phyloP scores from a whole-genome alignment of 92 coral and sea anemone genomes.

The Palythoa grandis region DNA sequence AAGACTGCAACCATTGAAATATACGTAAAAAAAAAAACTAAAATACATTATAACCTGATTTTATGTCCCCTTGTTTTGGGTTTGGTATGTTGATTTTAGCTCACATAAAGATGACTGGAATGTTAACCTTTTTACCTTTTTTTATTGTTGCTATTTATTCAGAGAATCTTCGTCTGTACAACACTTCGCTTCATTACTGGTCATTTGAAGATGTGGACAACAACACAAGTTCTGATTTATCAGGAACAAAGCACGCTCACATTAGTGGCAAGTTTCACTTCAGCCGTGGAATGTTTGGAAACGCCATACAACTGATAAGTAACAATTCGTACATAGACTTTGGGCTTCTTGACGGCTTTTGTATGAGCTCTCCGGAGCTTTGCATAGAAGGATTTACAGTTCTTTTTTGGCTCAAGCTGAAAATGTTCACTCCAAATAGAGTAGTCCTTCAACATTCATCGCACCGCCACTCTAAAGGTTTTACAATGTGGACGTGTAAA shows the following conservation, averaged over 20 bases:
- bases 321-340: slow-evolving; percentile 65
- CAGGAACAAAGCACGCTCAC: slow-evolving; percentile 63
- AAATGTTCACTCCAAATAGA: slow-evolving; percentile 59
- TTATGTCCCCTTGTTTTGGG: neutral
- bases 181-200: slow-evolving; percentile 74
- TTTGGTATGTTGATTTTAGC: neutral
- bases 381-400: slow-evolving; percentile 77
- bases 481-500: slow-evolving; percentile 78
- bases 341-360: slow-evolving; percentile 69
- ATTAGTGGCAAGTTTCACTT: slow-evolving; percentile 62
- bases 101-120: slow-evolving; percentile 39
- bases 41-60: neutral
- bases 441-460: slow-evolving; percentile 76
- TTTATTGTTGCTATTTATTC: slow-evolving; percentile 62
- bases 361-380: slow-evolving; percentile 67
- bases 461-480: slow-evolving; percentile 75
- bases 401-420: slow-evolving; percentile 84
- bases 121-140: slow-evolving; percentile 42
- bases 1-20: neutral
- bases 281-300: slow-evolving; percentile 78
- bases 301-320: slow-evolving; percentile 71
- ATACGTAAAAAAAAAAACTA: neutral
- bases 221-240: slow-evolving; percentile 55
- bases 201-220: slow-evolving; percentile 69
- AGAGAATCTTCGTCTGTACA: slow-evolving; percentile 71